Base-by-base conservation (phyloP, 2,113 vertebrate genomes). In the Plestiodon gilberti region DNA sequence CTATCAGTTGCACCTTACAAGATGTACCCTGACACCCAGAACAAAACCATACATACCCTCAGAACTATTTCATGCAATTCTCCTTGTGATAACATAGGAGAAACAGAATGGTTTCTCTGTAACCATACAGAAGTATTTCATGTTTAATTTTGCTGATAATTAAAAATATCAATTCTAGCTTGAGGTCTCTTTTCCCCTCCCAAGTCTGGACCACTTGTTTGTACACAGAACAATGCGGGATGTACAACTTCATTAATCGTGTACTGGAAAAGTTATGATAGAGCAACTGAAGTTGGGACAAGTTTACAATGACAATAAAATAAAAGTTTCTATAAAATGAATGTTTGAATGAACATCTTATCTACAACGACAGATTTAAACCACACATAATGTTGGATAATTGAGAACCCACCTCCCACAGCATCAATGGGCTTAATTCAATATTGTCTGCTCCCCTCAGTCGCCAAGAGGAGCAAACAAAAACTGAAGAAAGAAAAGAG, bases 361-460 rank as follows among this genome's bases (percentile, higher is more conserved):
- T 18, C 3, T 73, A 73, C 8, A 33, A 67, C 0, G n/a, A 14
- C 3, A 67, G 2, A 7, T 74, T 78, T 13, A 59, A 59, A 78
- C 10, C 5, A 25, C 22, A 74, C 10, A n/a, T 13, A 52, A 3
- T 14, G 13, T 11, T 28, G 11, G 8, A 28, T 48, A 23, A n/a
- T 18, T 38, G 6, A n/a, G 13, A 81, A 81, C 20, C 35, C 28
- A 9, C 14, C 25, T 30, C 43, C 11, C 14, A n/a, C 23, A 5
- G 7, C 25, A 38, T 78, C 20, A 23, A 4, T 22, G 18, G 28
- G 74, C n/a, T n/a, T 76, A 64, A 52, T 43, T 35, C 28, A 77
- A 7, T 80, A 17, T 88, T 90, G 86, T 79, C 71, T 88, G 67
- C 65, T 61, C 84, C 78, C 38, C 11, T 80, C 81, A 84, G 88